phyloP scores from a whole-genome alignment of 2,113 vertebrate genomes.

The Blennius ocellaris region DNA sequence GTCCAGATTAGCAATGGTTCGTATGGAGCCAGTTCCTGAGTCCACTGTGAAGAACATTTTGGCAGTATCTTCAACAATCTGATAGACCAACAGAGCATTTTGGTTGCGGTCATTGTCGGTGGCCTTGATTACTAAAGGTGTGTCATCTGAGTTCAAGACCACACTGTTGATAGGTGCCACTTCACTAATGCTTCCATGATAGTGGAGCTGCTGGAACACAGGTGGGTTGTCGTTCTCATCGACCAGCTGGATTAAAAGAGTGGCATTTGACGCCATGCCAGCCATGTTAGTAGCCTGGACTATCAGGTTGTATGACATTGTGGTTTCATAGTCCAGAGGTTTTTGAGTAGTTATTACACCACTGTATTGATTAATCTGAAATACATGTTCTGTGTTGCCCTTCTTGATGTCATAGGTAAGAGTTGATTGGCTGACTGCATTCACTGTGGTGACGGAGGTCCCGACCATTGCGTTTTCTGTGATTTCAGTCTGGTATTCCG shows the following conservation, averaged over 20 bases:
- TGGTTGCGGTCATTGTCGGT: slow-evolving; percentile 93
- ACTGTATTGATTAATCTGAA: slow-evolving; percentile 95
- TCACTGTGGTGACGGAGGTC: slow-evolving; percentile 90
- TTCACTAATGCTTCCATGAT: slow-evolving; percentile 92
- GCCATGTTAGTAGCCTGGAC: slow-evolving; percentile 97
- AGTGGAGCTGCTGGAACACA: slow-evolving; percentile 90
- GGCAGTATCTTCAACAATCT: slow-evolving; percentile 95
- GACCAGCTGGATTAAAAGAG: slow-evolving; percentile 88
- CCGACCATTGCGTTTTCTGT: slow-evolving; percentile 91
- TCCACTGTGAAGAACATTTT: slow-evolving; percentile 95
- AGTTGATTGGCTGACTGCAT: slow-evolving; percentile 93
- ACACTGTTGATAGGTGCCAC: slow-evolving; percentile 92
- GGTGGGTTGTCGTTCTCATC: slow-evolving; percentile 97
- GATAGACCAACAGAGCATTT: slow-evolving; percentile 93
- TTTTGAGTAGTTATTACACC: slow-evolving; percentile 92
- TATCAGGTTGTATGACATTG: slow-evolving; percentile 86
- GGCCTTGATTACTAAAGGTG: slow-evolving; percentile 92
- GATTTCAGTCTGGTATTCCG: slow-evolving; percentile 92
- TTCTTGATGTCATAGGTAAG: slow-evolving; percentile 92
- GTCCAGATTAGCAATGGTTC: slow-evolving; percentile 93
- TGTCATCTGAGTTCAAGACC: slow-evolving; percentile 85
- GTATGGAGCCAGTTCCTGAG: slow-evolving; percentile 94
- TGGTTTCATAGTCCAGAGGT: slow-evolving; percentile 88
- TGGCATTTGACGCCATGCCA: slow-evolving; percentile 92
- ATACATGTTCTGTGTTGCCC: slow-evolving; percentile 87